Conservation (phyloP, 2,113 vertebrate species). For the Vidua macroura region DNA sequence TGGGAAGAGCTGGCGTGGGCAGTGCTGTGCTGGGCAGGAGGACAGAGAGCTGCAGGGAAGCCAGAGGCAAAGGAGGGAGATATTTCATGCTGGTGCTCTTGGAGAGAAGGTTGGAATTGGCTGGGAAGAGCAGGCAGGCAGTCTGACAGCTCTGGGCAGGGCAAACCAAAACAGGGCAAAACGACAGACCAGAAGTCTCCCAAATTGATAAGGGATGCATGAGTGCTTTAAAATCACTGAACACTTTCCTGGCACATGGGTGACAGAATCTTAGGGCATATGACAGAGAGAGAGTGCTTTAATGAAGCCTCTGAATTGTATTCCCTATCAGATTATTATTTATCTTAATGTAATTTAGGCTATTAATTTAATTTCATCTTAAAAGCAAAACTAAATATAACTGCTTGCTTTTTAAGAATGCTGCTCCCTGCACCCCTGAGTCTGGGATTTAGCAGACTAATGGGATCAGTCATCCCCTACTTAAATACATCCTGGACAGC, state of each 20-base stretch:
- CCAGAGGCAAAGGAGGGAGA: not conserved
- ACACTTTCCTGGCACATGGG: not conserved
- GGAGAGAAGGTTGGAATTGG: not conserved
- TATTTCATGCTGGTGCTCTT: not conserved
- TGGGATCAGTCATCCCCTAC: conserved; percentile 58
- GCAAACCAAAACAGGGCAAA: not conserved
- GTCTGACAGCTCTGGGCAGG: not conserved
- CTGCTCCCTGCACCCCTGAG: not conserved
- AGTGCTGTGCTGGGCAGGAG: not conserved
- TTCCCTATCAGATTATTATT: not conserved
- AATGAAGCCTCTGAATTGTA: not conserved
- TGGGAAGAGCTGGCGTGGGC: not conserved
- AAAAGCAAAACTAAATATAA: not conserved
- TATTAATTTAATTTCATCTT: not conserved
- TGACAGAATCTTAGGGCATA: not conserved
- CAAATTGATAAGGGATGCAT: not conserved
- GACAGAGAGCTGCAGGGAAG: not conserved
- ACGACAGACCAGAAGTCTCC: not conserved
- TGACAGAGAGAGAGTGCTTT: not conserved
- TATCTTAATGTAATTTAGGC: not conserved
- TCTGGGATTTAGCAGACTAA: conserved; percentile 58
- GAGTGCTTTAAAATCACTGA: not conserved
- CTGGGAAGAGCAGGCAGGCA: not conserved
- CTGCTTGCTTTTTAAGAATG: not conserved
- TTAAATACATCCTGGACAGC: conserved; percentile 60